Evolutionary conservation across 2,888 invertebrate species (phyloP), one percentile per base, ranked within the genome.

Genomic region (Kuschelorhynchus macadamiae): DNA sequence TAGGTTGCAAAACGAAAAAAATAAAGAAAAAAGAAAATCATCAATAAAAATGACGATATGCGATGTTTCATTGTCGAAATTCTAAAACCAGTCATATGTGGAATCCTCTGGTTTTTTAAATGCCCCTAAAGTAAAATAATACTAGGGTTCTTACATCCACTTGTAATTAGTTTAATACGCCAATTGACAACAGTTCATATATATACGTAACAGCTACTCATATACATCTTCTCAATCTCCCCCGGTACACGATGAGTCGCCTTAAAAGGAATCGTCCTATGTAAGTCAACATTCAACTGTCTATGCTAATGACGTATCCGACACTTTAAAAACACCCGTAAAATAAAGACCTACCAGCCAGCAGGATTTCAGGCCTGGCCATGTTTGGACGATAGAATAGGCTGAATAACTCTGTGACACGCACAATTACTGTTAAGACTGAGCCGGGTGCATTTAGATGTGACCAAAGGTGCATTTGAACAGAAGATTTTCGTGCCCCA

Each of bases 291-390:
- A 20, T 44, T 42, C 42, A 56, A 25, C n/a, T 32, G 33, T 49
- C 18, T 56, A 56, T 56, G 56, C 32, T 56, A 56, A 56, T 56
- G 56, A 44, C 56, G 17, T 18, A 42, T 56, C 30, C 30, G 56
- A 56, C 56, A 32, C 56, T 44, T 55, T 56, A 56, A 56, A 60
- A 50, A 49, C 49, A 50, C 49, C 60, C 60, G 49, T 49, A 25
- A 60, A 60, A 60, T 60, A 41, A 60, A 60, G 60, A 60, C 60
- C 60, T 60, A 60, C 60, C 60, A 41, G 60, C 17, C n/a, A n/a
- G 32, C 36, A 36, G 30, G 16, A 17, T 41, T 39, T 14, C 25
- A 25, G 25, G 39, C 5, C 25, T 49, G 14, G 30, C 60, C 60
- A 50, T 60, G 50, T 49, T 49, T 21, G 49, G 60, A 20, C 16